Evolutionary conservation across 2,113 vertebrate species (phyloP).

Genomic region (Mola mola): DNA sequence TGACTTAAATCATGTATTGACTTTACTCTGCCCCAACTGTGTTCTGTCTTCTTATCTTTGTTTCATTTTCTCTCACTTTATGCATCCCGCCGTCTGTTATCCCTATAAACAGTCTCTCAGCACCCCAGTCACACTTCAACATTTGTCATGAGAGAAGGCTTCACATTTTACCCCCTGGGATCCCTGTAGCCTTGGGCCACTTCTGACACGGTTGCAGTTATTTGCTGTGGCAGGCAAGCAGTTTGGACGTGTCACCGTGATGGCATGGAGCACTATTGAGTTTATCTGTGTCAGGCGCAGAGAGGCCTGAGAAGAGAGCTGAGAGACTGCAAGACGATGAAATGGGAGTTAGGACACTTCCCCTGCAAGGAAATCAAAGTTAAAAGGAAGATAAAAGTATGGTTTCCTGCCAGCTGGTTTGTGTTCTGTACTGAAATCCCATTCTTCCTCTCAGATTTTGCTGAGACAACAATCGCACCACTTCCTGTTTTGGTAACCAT

Average conservation of each 20-base stretch:
- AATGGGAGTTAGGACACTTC: constrained; percentile 67
- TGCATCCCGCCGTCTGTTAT: constrained; percentile 39
- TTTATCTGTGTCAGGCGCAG: constrained; percentile 26
- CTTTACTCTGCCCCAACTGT: constrained; percentile 64
- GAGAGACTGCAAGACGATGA: constrained; percentile 54
- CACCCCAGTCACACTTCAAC: constrained; percentile 45
- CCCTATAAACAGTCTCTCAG: constrained; percentile 55
- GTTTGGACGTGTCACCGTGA: constrained; percentile 40
- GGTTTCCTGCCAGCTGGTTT: constrained; percentile 86
- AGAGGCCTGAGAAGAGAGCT: constrained; percentile 35
- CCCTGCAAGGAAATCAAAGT: constrained; percentile 80
- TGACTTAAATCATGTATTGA: constrained; percentile 55
- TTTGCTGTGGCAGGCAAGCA: constrained; percentile 25
- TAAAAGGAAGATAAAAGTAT: constrained; percentile 78
- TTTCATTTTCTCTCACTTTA: not conserved
- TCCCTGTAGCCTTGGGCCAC: constrained; percentile 25
- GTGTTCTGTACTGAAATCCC: constrained; percentile 81
- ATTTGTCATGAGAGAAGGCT: constrained; percentile 57
- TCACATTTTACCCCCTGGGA: constrained; percentile 48
- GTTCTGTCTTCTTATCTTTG: constrained; percentile 43
- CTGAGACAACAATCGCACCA: constrained; percentile 79
- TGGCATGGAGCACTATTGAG: constrained; percentile 15
- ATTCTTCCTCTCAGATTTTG: constrained; percentile 80
- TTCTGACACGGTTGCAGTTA: constrained; percentile 41
- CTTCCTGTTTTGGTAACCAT: constrained; percentile 79